Percentiles rank a stretch among this genome's conserved stretches.
phyloP scores from a whole-genome alignment of 2,113 vertebrate genomes.

The Cyanoramphus novaezelandiae region DNA sequence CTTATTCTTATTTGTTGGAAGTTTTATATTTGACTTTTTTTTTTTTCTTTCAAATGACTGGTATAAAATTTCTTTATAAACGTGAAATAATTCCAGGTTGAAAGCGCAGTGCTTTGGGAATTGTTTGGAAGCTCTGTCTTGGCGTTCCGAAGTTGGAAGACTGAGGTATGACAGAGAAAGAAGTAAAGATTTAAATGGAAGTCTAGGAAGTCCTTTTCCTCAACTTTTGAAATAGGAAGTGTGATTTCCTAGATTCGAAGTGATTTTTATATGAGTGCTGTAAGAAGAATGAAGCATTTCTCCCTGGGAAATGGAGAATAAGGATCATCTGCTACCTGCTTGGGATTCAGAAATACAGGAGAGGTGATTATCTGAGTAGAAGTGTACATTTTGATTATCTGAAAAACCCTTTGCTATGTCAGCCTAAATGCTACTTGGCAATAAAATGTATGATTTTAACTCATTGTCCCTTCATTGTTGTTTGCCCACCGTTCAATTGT shows the following conservation, averaged over 20 bases:
- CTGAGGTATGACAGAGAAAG: not conserved
- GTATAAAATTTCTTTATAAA: conserved; percentile 33
- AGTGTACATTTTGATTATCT: conserved; percentile 3
- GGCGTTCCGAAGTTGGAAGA: not conserved
- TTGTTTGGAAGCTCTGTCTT: not conserved
- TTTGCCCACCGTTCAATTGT: not conserved
- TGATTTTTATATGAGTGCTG: not conserved
- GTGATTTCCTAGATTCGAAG: not conserved
- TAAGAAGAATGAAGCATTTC: not conserved
- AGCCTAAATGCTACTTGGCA: conserved; percentile 10
- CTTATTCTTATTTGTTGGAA: conserved; percentile 37
- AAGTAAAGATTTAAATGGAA: not conserved
- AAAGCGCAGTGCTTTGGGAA: not conserved
- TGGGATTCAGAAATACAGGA: not conserved
- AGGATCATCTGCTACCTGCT: not conserved
- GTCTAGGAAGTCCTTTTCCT: not conserved
- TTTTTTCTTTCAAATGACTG: not conserved
- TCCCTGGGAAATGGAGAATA: not conserved
- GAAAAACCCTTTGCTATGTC: not conserved
- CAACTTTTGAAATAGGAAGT: not conserved
- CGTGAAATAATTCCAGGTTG: conserved; percentile 37
- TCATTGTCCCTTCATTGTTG: not conserved
- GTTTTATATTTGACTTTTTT: conserved; percentile 53
- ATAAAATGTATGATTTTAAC: conserved; percentile 28
- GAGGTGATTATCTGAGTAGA: not conserved